These are phyloP conservation scores for Drosophila ezoana DNA, from an alignment of 2,888 invertebrate species.

Conservation along the genomic window DNA sequence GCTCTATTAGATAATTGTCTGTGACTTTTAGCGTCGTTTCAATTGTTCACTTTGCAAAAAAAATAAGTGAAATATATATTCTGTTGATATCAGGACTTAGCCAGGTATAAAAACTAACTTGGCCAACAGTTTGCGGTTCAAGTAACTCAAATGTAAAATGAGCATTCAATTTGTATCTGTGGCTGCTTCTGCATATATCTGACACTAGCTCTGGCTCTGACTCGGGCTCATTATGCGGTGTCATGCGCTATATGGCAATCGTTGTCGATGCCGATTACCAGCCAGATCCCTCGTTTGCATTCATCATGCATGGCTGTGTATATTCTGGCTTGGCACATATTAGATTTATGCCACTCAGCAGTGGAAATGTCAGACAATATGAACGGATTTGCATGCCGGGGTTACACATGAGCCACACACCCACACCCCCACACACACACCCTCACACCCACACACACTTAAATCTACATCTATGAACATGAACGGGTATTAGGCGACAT, in stretches of 20 bases:
- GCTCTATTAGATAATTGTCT: constrained; percentile 28
- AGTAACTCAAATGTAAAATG: constrained; percentile 28
- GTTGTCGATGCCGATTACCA: constrained; percentile 18
- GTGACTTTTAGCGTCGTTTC: neutral
- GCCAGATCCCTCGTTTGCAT: constrained; percentile 50
- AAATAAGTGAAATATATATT: neutral
- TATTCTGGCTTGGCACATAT: constrained; percentile 31
- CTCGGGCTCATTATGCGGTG: constrained; percentile 45
- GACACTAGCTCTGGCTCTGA: neutral
- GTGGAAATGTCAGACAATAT: constrained; percentile 61
- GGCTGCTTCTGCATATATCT: constrained; percentile 11
- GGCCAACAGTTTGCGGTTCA: constrained; percentile 33
- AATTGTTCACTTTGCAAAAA: neutral
- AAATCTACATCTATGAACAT: constrained; percentile 8
- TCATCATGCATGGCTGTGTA: constrained; percentile 34
- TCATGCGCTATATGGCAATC: constrained; percentile 22
- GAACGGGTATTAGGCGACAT: constrained; percentile 44
- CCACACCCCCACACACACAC: neutral
- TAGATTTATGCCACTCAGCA: constrained; percentile 66
- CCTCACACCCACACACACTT: no score
- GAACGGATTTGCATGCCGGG: constrained; percentile 50
- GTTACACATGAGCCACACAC: constrained; percentile 14
- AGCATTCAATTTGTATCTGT: constrained; percentile 9
- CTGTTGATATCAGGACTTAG: no score
- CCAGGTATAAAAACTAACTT: no score